Evolutionary conservation across 2,113 vertebrate species (phyloP).

Genomic region (Eurypyga helias): DNA sequence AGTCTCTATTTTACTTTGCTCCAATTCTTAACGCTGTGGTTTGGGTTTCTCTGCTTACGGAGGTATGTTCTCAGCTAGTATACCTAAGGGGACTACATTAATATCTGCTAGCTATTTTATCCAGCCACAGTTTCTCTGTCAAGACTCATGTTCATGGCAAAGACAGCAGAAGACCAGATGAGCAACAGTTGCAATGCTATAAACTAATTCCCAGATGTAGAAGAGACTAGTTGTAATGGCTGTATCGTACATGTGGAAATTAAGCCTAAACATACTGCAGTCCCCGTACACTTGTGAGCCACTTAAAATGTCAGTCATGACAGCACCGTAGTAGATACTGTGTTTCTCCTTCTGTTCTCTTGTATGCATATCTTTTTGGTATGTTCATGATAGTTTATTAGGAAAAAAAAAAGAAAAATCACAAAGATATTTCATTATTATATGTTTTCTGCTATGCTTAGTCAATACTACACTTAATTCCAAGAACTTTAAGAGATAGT

Average conservation of each 20-base stretch:
- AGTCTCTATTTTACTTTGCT: neutral
- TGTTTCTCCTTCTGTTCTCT: slow-evolving; percentile 28
- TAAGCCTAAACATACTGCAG: slow-evolving; percentile 46
- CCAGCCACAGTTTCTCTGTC: slow-evolving; percentile 22
- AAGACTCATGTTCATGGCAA: slow-evolving; percentile 24
- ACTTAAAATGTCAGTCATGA: slow-evolving; percentile 62
- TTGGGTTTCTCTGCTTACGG: neutral
- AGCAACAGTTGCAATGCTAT: slow-evolving; percentile 39
- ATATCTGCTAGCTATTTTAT: slow-evolving; percentile 25
- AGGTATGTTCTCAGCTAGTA: neutral
- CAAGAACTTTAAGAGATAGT: neutral
- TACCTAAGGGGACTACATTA: neutral
- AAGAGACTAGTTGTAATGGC: slow-evolving; percentile 32
- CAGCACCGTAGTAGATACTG: slow-evolving; percentile 3
- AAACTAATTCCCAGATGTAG: slow-evolving; percentile 68
- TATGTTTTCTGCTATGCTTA: neutral
- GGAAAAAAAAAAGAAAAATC: neutral
- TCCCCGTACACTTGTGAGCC: neutral
- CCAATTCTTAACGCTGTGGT: neutral
- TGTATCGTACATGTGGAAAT: slow-evolving; percentile 56
- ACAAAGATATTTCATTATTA: neutral
- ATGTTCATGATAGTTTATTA: neutral
- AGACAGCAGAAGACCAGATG: slow-evolving; percentile 61
- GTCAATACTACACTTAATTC: neutral
- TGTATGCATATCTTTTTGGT: neutral